Evolutionary conservation across 2,113 vertebrate species (phyloP), one percentile per base, ranked within the genome.

Genomic region (Anser brachyrhynchus): DNA sequence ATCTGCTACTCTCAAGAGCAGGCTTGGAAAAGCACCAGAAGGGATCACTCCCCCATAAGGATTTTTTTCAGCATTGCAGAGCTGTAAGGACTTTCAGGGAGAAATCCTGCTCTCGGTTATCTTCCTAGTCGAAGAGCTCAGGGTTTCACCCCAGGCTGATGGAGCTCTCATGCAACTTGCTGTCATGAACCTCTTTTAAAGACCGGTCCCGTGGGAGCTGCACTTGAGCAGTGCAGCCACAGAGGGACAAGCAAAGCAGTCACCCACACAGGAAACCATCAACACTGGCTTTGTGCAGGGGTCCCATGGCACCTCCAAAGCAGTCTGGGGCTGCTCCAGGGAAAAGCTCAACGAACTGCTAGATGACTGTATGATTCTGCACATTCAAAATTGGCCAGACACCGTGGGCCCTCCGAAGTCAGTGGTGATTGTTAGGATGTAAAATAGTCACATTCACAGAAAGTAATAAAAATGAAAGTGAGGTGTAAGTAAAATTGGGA

Each of bases 31-130:
- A 93, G 73, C 88, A 93, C 79, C 94, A 90, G 92, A 96, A 96
- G 94, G 95, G 87, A 95, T 95, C 71, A 93, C 94, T 95, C 92
- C 95, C 69, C 93, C 92, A 94, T 95, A 92, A 61, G 52, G 70
- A 26, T 84, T 90, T 93, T 94, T 90, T 90, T 90, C 92, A 94
- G 11, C 39, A n/a, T 74, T 86, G 51, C 82, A 92, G 85, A 96
- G 20, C 69, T 85, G 62, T 83, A 76, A 75, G 79, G 76, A 37
- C 49, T 86, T 93, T 22, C 43, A 84, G 46, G 55, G 29, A 90
- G 46, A 94, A 95, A 65, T 86, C 46, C 15, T 93, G 54, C 64
- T 83, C 39, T 67, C 29, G 29, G 8, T 73, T 90, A 74, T 12
- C 23, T 83, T 90, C 64, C 29, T 37, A 74, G 59, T 14, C 52